Conservation (phyloP, 1,140 invertebrate species). For the Colletes latitarsis region DNA sequence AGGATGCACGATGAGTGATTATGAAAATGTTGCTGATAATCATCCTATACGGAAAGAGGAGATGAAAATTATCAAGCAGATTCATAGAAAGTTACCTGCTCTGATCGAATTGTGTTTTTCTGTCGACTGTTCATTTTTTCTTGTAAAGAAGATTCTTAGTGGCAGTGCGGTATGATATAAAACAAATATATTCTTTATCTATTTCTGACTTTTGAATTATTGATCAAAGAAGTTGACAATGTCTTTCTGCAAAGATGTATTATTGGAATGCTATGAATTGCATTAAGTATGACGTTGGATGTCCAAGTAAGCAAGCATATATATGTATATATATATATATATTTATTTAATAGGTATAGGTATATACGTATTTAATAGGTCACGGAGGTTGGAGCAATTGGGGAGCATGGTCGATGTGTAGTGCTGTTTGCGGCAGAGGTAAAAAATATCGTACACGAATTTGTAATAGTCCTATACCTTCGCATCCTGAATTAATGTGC, state of each 20-base stretch:
- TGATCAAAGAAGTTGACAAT: not conserved
- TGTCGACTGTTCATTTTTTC: slow-evolving; percentile 23
- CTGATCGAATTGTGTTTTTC: slow-evolving; percentile 41
- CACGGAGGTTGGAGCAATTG: slow-evolving; percentile 45
- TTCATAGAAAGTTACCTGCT: slow-evolving; percentile 33
- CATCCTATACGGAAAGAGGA: slow-evolving; percentile 35
- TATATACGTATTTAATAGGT: slow-evolving; percentile 5
- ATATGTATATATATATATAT: not conserved
- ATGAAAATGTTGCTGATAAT: slow-evolving; percentile 10
- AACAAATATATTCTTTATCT: not conserved
- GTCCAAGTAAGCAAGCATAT: slow-evolving; percentile 35
- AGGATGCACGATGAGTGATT: slow-evolving; percentile 45
- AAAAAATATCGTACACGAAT: slow-evolving; percentile 35
- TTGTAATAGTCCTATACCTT: slow-evolving; percentile 44
- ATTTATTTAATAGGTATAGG: too few species aligned
- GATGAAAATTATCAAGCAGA: slow-evolving; percentile 25
- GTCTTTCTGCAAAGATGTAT: slow-evolving; percentile 23
- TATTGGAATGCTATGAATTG: slow-evolving; percentile 56
- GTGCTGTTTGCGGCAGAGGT: slow-evolving; percentile 38
- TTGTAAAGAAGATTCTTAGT: slow-evolving; percentile 41
- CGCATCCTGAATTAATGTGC: slow-evolving; percentile 26
- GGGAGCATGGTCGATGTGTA: slow-evolving; percentile 32
- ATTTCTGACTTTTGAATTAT: not conserved
- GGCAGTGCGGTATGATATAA: slow-evolving; percentile 14
- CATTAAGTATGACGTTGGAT: slow-evolving; percentile 41